phyloP scores from a whole-genome alignment of 2,888 invertebrate genomes.

The Hydriomena furcata region DNA sequence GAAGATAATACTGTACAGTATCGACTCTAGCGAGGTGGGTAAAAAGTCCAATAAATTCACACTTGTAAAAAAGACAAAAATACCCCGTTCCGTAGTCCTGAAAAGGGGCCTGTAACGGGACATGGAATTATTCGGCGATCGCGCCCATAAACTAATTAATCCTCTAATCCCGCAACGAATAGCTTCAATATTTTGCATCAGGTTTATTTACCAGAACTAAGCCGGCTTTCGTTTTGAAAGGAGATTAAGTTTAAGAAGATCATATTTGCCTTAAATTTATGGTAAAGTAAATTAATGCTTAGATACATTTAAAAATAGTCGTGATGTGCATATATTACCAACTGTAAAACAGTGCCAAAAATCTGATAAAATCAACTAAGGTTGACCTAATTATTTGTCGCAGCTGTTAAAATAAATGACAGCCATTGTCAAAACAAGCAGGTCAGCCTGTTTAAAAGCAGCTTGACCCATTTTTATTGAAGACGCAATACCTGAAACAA shows the following conservation, averaged over 20 bases:
- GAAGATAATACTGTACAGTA: too few species aligned
- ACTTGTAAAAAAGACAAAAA: too few species aligned
- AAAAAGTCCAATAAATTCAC: too few species aligned
- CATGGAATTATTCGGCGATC: conserved; percentile 19
- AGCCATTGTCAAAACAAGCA: conserved; percentile 15
- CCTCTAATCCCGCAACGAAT: conserved; percentile 18
- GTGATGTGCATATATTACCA: too few species aligned
- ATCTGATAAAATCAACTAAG: background rate
- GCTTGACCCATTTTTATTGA: conserved; percentile 20
- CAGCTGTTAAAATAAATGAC: conserved; percentile 16
- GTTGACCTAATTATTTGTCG: conserved; percentile 20
- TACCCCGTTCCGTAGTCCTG: too few species aligned
- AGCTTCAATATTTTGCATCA: conserved; percentile 13
- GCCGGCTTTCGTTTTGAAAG: conserved; percentile 7
- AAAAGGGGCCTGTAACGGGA: background rate
- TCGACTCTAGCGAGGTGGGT: too few species aligned
- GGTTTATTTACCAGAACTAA: conserved; percentile 6
- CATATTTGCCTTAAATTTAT: too few species aligned
- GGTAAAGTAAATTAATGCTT: too few species aligned
- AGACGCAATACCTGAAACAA: conserved; percentile 17
- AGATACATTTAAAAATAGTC: too few species aligned
- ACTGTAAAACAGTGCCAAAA: conserved; percentile 1
- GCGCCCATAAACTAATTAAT: conserved; percentile 22
- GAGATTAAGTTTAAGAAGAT: too few species aligned
- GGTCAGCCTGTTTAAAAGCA: conserved; percentile 16